These are phyloP conservation scores for Trichogramma pretiosum DNA, from an alignment of 1,140 invertebrate species.

Conservation along the genomic window DNA sequence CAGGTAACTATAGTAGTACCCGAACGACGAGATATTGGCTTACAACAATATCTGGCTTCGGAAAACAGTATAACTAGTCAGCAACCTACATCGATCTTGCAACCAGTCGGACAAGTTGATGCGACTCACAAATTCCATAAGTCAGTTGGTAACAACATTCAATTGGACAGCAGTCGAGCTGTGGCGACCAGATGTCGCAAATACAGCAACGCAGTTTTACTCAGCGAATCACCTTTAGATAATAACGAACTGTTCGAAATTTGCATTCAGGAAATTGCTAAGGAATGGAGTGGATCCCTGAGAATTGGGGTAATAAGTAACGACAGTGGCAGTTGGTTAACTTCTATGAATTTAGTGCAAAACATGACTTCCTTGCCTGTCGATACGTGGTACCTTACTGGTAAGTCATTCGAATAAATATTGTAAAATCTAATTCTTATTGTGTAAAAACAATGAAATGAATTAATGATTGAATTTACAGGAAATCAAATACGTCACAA, in stretches of 20 bases:
- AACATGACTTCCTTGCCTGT: conserved; percentile 49
- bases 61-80: conserved; percentile 43
- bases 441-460: conserved; percentile 3
- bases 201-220: conserved; percentile 61
- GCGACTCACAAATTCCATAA: conserved; percentile 51
- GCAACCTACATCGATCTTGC: conserved; percentile 41
- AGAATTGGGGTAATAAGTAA: conserved; percentile 57
- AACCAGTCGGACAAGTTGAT: conserved; percentile 37
- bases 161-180: conserved; percentile 57
- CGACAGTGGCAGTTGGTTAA: conserved; percentile 43
- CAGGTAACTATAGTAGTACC: conserved; percentile 42
- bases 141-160: conserved; percentile 66
- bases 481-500: conserved; percentile 59
- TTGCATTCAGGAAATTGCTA: conserved; percentile 51
- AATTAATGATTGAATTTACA: conserved; percentile 33
- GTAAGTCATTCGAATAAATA: conserved; percentile 32
- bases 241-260: conserved; percentile 71
- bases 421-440: neutral
- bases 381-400: conserved; percentile 58
- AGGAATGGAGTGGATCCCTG: conserved; percentile 66
- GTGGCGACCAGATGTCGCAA: conserved; percentile 56
- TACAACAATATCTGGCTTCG: conserved; percentile 40
- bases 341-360: conserved; percentile 58
- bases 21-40: conserved; percentile 39
- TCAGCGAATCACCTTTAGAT: conserved; percentile 62